Conservation (phyloP, 2,113 vertebrate genomes). For the Cyanocitta stelleri region DNA sequence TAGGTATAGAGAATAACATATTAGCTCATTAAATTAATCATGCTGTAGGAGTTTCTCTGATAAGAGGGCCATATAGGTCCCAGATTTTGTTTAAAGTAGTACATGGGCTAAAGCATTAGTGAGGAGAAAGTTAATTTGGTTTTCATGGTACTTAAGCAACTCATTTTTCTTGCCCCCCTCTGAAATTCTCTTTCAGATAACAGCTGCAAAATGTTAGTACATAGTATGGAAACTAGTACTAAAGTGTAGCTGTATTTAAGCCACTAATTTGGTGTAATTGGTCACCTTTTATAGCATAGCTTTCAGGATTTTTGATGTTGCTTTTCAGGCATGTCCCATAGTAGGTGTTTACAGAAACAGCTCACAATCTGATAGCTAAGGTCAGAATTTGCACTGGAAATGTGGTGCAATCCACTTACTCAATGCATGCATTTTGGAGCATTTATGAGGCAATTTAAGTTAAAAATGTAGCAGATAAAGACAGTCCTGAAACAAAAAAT, state of each 20-base stretch:
- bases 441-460: not conserved
- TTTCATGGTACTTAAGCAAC: not conserved
- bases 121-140: not conserved
- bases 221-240: not conserved
- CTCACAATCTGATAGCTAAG: not conserved
- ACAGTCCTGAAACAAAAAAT: not conserved
- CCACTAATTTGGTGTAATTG: not conserved
- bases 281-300: not conserved
- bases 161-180: not conserved
- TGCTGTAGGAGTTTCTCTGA: not conserved
- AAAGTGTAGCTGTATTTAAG: not conserved
- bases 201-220: not conserved
- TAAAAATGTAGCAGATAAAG: not conserved
- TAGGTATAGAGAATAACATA: not conserved
- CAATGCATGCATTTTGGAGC: not conserved
- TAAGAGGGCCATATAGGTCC: not conserved
- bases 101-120: not conserved
- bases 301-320: not conserved
- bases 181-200: not conserved
- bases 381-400: not conserved
- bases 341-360: not conserved
- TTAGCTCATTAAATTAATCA: not conserved
- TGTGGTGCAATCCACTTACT: fast-evolving
- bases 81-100: not conserved
- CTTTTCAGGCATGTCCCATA: not conserved